Percentiles rank a stretch among this genome's conserved stretches.
phyloP scores from a whole-genome alignment of 2,113 vertebrate species.

The Nibea coibor region DNA sequence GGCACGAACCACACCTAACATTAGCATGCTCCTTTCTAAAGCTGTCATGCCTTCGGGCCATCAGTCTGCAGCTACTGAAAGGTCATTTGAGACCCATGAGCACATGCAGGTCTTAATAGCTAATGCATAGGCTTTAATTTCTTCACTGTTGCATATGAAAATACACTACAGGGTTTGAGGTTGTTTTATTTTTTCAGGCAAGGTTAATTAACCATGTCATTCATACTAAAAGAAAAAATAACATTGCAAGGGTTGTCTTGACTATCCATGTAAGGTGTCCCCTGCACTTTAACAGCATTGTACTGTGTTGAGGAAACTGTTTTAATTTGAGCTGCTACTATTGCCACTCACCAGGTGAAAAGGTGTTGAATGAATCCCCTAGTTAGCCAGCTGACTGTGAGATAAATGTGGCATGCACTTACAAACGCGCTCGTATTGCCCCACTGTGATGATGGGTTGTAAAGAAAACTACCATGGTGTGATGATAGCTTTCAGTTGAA shows the following conservation, averaged over 20 bases:
- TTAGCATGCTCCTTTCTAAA: constrained; percentile 60
- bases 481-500: constrained; percentile 11
- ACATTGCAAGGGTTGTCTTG: neutral
- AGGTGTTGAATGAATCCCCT: neutral
- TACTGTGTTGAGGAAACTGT: neutral
- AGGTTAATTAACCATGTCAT: neutral
- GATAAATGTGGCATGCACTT: neutral
- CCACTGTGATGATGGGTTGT: constrained; percentile 24
- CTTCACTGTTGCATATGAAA: neutral
- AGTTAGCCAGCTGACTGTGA: neutral
- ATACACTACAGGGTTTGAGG: neutral
- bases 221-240: neutral
- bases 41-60: constrained; percentile 47
- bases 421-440: constrained; percentile 11
- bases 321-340: neutral
- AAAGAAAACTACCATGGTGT: neutral
- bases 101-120: constrained; percentile 20
- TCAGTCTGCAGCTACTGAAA: constrained; percentile 36
- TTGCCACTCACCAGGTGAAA: neutral
- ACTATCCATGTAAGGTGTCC: neutral
- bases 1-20: constrained; percentile 62
- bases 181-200: neutral
- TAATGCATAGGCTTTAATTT: neutral
- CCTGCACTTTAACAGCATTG: neutral
- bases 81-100: constrained; percentile 44